These are phyloP conservation scores for Austrolebias charrua DNA, from an alignment of 2,797 vertebrate species.

Conservation along the genomic window DNA sequence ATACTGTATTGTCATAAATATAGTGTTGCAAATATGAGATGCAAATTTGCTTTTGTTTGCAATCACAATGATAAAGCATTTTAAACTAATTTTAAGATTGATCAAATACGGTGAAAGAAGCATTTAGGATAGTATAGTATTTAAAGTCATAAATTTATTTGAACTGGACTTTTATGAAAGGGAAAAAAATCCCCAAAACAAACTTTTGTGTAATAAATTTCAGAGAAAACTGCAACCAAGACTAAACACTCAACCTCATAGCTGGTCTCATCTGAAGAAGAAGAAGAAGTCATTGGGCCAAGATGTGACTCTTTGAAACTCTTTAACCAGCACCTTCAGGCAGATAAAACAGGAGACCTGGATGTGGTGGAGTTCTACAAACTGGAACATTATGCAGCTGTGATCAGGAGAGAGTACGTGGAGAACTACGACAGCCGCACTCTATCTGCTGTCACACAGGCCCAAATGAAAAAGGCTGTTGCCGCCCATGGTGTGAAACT, in stretches of 20 bases:
- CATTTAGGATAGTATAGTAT: neutral
- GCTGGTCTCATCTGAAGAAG: neutral
- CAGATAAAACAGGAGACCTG: constrained; percentile 56
- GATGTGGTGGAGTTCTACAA: constrained; percentile 57
- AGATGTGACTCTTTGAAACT: neutral
- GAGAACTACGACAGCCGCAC: constrained; percentile 49
- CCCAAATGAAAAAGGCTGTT: constrained; percentile 56
- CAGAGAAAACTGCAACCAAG: neutral
- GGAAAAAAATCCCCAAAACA: neutral
- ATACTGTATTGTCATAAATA: too few relatives aligned
- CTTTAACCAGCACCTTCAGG: constrained; percentile 54
- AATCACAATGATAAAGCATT: neutral
- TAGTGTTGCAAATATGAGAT: neutral
- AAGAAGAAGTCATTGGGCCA: neutral
- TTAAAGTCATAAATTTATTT: neutral
- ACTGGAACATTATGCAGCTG: constrained; percentile 56
- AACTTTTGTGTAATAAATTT: neutral
- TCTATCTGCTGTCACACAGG: constrained; percentile 38
- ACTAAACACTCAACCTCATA: neutral
- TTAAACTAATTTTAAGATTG: neutral
- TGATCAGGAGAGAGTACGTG: constrained; percentile 60
- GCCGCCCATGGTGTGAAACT: constrained; percentile 36
- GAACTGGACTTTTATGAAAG: neutral
- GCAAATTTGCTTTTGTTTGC: neutral
- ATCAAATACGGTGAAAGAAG: neutral